Evolutionary conservation across 1,140 invertebrate species (phyloP).

Genomic region (Cepaea nemoralis): DNA sequence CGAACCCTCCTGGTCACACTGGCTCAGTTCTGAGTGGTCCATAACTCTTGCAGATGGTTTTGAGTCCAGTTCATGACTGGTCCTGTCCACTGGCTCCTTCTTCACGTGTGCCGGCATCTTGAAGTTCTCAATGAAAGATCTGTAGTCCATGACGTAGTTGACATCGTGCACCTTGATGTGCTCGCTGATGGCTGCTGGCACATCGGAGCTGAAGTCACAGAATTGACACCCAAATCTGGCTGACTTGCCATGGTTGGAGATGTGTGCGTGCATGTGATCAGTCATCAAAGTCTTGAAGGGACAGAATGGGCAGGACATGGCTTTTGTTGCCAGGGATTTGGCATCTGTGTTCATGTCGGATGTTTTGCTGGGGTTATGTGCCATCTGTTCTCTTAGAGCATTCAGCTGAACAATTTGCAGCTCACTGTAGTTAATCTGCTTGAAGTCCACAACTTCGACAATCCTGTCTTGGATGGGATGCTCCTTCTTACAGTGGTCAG

Average conservation of each 20-base stretch:
- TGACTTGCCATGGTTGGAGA: slow-evolving; percentile 22
- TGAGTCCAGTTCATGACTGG: background rate
- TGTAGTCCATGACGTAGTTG: background rate
- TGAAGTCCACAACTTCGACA: slow-evolving; percentile 37
- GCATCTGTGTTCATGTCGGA: background rate
- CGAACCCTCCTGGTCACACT: slow-evolving; percentile 2
- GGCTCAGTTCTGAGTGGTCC: slow-evolving; percentile 10
- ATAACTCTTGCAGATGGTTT: background rate
- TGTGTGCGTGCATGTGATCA: slow-evolving; percentile 21
- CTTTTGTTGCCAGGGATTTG: background rate
- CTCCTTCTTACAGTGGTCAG: slow-evolving; percentile 32
- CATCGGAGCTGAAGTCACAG: slow-evolving; percentile 35
- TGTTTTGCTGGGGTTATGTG: background rate
- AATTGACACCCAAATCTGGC: slow-evolving; percentile 19
- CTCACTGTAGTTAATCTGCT: slow-evolving; percentile 32
- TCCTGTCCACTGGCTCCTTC: slow-evolving; percentile 2
- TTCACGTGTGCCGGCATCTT: background rate
- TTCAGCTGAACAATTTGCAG: slow-evolving; percentile 35
- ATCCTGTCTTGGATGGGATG: slow-evolving; percentile 29
- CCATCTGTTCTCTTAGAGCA: slow-evolving; percentile 13
- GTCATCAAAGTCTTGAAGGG: slow-evolving; percentile 12
- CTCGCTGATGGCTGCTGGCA: background rate
- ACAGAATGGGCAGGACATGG: slow-evolving; percentile 32
- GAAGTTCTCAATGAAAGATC: background rate
- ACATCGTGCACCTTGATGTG: slow-evolving; percentile 33